Conservation (phyloP, 2,888 invertebrate species). For the Andrena dorsata region DNA sequence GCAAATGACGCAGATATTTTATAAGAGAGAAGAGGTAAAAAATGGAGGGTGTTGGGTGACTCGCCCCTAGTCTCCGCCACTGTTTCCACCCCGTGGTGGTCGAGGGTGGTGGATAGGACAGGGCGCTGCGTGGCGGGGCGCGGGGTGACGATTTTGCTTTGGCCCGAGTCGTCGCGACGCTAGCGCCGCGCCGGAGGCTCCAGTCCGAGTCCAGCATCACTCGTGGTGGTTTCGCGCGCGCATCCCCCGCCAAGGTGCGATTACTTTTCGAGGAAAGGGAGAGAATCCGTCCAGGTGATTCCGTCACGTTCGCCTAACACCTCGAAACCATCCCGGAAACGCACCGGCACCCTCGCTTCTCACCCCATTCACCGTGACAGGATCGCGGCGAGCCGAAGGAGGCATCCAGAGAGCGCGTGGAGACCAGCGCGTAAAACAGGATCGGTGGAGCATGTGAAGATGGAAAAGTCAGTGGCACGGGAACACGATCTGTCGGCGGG, state of each 20-base stretch:
- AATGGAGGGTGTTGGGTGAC: constrained; percentile 38
- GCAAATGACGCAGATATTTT: neutral
- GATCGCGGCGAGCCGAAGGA: neutral
- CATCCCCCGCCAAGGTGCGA: constrained; percentile 69
- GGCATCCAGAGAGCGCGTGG: neutral
- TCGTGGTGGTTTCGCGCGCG: constrained; percentile 82
- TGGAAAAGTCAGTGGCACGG: constrained; percentile 11
- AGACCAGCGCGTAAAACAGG: neutral
- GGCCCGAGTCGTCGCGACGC: constrained; percentile 77
- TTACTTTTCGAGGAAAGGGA: constrained; percentile 60
- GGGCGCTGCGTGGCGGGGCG: constrained; percentile 46
- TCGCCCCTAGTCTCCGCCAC: constrained; percentile 32
- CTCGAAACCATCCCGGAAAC: neutral
- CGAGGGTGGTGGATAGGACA: constrained; percentile 46
- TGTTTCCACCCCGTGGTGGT: constrained; percentile 52
- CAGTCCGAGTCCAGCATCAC: constrained; percentile 83
- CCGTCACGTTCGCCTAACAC: constrained; percentile 15
- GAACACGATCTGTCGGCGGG: neutral
- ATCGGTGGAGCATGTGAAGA: constrained; percentile 35
- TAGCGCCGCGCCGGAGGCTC: constrained; percentile 81
- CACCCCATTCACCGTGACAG: neutral
- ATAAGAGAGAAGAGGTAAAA: neutral
- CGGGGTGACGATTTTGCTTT: constrained; percentile 73
- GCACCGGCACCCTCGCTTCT: neutral
- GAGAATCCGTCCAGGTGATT: constrained; percentile 66